A percentile compares a stretch with the other conserved stretches of the same genome.
These are phyloP conservation scores for Silvanus unidentatus DNA, from an alignment of 2,888 invertebrate genomes.

Conservation along the genomic window DNA sequence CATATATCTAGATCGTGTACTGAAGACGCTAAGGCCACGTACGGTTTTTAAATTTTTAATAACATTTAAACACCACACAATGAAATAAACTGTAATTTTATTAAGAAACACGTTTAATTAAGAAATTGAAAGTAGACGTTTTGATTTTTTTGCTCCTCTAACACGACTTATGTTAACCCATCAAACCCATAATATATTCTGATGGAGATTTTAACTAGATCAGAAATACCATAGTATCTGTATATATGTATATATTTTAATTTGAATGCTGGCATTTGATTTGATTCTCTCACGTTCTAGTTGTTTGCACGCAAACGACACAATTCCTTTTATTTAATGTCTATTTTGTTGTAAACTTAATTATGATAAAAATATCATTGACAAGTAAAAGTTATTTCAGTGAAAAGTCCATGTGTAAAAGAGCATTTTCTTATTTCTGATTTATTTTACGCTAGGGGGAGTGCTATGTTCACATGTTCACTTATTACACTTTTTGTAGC, in stretches of 20 bases:
- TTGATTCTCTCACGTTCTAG: slow-evolving; percentile 41
- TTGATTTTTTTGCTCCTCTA: too few species aligned
- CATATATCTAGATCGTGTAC: slow-evolving; percentile 31
- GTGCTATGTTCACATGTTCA: too few species aligned
- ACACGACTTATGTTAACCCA: too few species aligned
- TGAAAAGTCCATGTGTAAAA: too few species aligned
- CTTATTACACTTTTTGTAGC: too few species aligned
- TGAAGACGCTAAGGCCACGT: not conserved
- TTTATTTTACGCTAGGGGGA: too few species aligned
- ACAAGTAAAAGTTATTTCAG: slow-evolving; percentile 11
- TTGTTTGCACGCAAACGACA: slow-evolving; percentile 33
- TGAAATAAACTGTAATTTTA: not conserved
- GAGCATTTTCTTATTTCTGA: too few species aligned
- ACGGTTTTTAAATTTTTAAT: not conserved
- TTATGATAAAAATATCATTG: slow-evolving; percentile 13
- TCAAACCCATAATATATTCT: too few species aligned
- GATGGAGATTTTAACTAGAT: slow-evolving; percentile 18
- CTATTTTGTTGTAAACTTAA: slow-evolving; percentile 3
- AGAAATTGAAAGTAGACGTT: too few species aligned
- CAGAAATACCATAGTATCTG: slow-evolving; percentile 22
- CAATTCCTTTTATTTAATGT: slow-evolving; percentile 1
- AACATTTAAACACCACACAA: not conserved
- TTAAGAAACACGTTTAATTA: too few species aligned
- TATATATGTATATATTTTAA: slow-evolving; percentile 18
- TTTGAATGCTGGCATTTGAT: slow-evolving; percentile 32